A percentile compares a stretch with the other conserved stretches of the same genome.
phyloP scores from a whole-genome alignment of 2,113 vertebrate species.

The Brienomyrus longianalis region DNA sequence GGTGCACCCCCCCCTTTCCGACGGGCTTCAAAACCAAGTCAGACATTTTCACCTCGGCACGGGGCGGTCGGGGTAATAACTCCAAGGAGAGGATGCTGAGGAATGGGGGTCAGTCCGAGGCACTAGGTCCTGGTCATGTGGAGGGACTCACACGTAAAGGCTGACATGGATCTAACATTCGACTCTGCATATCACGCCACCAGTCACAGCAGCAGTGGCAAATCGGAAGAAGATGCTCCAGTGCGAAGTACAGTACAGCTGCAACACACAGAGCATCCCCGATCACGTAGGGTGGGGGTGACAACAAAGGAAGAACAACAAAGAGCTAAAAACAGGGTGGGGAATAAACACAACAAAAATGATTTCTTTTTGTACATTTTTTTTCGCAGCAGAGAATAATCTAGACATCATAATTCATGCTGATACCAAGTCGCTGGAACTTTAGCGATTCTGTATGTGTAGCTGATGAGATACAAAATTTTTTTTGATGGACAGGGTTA shows the following conservation, averaged over 20 bases:
- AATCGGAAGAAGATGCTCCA: constrained; percentile 58
- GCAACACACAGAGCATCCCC: constrained; percentile 44
- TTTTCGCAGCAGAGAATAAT: neutral
- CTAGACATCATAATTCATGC: neutral
- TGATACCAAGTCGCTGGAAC: neutral
- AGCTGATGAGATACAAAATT: neutral
- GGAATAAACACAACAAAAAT: neutral
- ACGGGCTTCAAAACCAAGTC: neutral
- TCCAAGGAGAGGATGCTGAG: neutral
- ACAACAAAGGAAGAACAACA: neutral
- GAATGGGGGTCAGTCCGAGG: neutral
- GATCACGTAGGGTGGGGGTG: constrained; percentile 26
- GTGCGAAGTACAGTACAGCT: constrained; percentile 51
- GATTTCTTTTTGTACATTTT: neutral
- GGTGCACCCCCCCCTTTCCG: neutral
- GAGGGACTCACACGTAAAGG: neutral
- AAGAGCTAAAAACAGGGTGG: neutral
- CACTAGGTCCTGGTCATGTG: constrained; percentile 20
- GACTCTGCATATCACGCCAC: constrained; percentile 54
- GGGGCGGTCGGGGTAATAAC: neutral
- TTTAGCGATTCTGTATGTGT: neutral
- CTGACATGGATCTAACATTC: constrained; percentile 34
- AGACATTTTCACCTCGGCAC: neutral
- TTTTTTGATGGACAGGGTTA: neutral
- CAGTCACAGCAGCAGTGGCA: constrained; percentile 52